Percentiles rank a stretch among this genome's conserved stretches.
Evolutionary conservation across 2,797 vertebrate genomes (phyloP).

Genomic region (Pseudochirops cupreus): DNA sequence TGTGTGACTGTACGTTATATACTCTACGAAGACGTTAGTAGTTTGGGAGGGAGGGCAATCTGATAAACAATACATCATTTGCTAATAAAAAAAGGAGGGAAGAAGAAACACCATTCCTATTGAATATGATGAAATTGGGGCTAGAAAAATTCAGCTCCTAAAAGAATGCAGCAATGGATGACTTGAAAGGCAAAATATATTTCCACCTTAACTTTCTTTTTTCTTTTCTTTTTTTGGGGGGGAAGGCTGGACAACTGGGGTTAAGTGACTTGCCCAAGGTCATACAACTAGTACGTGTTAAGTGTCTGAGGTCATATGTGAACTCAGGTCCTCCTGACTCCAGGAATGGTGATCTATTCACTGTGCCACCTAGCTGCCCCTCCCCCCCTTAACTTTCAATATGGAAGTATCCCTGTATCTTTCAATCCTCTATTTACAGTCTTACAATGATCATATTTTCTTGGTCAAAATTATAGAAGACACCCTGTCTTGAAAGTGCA

Average conservation of each 20-base stretch:
- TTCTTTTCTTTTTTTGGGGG: too few relatives aligned
- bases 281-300: too few relatives aligned
- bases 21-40: neutral
- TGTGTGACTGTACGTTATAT: neutral
- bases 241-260: too few relatives aligned
- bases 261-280: too few relatives aligned
- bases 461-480: neutral
- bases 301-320: too few relatives aligned
- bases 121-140: neutral
- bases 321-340: too few relatives aligned
- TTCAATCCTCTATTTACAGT: neutral
- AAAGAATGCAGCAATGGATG: neutral
- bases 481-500: fast-evolving
- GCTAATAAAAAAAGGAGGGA: neutral
- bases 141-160: neutral
- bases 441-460: neutral
- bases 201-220: neutral
- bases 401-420: neutral
- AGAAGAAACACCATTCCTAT: neutral
- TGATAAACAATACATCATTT: neutral
- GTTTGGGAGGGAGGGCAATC: neutral
- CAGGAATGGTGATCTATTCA: too few relatives aligned
- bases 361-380: too few relatives aligned
- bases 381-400: neutral
- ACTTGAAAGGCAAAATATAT: neutral